These are phyloP conservation scores for Lycia hirtaria DNA, from an alignment of 2,888 invertebrate species.

Conservation along the genomic window DNA sequence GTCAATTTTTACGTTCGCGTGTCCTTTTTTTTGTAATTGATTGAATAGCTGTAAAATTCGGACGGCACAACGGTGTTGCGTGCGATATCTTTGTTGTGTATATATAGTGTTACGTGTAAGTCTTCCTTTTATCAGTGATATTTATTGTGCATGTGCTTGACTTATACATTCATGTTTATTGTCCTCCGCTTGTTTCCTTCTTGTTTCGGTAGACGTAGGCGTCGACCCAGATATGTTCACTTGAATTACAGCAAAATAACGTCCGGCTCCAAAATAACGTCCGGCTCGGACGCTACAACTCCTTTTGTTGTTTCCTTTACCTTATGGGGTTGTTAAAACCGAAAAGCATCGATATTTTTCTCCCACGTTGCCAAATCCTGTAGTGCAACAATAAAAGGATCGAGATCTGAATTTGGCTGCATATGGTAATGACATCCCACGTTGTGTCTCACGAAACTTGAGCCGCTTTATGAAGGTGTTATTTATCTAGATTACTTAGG, in stretches of 20 bases:
- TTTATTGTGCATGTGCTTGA: constrained; percentile 77
- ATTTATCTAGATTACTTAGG: constrained; percentile 77
- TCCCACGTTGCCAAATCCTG: constrained; percentile 74
- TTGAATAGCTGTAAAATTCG: constrained; percentile 57
- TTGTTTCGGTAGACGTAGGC: constrained; percentile 77
- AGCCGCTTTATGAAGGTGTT: constrained; percentile 71
- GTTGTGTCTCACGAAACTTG: constrained; percentile 66
- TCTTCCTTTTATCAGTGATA: constrained; percentile 74
- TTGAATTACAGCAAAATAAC: constrained; percentile 65
- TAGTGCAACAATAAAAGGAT: constrained; percentile 66
- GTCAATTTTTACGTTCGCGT: constrained; percentile 31
- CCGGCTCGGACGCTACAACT: constrained; percentile 53
- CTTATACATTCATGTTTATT: constrained; percentile 76
- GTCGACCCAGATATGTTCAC: constrained; percentile 70
- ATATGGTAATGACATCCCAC: constrained; percentile 70
- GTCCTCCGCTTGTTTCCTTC: constrained; percentile 54
- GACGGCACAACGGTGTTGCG: constrained; percentile 63
- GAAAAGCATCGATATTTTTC: constrained; percentile 65
- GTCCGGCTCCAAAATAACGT: no score
- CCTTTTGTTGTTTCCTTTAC: constrained; percentile 64
- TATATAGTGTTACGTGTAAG: constrained; percentile 65
- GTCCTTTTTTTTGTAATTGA: constrained; percentile 46
- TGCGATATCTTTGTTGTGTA: constrained; percentile 60
- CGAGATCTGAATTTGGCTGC: constrained; percentile 59
- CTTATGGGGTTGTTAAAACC: constrained; percentile 49